Evolutionary conservation across 2,888 invertebrate genomes (phyloP), one percentile per base, ranked within the genome.

Genomic region (Plemyria rubiginata): DNA sequence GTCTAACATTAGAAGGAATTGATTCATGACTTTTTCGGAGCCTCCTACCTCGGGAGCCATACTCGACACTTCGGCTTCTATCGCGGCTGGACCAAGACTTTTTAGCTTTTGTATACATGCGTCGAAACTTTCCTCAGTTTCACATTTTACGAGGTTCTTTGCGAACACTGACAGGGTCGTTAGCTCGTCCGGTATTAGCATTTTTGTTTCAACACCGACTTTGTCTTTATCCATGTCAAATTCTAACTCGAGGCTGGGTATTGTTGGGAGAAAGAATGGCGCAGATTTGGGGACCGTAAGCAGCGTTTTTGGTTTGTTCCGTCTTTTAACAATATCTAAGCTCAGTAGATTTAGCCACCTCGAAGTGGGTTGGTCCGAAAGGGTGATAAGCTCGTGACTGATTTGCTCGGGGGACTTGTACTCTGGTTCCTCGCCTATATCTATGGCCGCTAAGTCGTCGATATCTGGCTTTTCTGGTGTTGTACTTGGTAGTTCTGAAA

Each of bases 221-320:
- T 89, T 87, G 0, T 87, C 85, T 59, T 93, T 86, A 4, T 93
- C 91, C 2, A 96, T 82, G 81, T 97, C 97, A 84, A 99, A 99
- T 81, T 96, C 95, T 6, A 97, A 87, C 73, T 97, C 95, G 15
- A 98, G 90, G 0, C 97, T 96, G 0, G 97, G 95, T 60, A 98
- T 94, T 0, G 99, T 98, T 0, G 99, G 98, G 54, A 99, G 90
- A 84, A 99, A 99, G 92, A 99, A 99, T 0, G 99, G 99, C 0
- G 98, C 99, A 0, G 96, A 95, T 86, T 97, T 97, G 0, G 97
- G 96, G 1, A 94, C 94, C 77, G 97, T 97, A 0, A 96, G 94
- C 0, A 97, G 95, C 54, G 96, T 95, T 85, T 96, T 97, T 0
- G 99, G 98, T 80, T 97, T 99, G 84, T 99, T 99, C 67, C 97